Evolutionary conservation across 2,888 invertebrate genomes (phyloP).

Genomic region (Nomada lathburiana): DNA sequence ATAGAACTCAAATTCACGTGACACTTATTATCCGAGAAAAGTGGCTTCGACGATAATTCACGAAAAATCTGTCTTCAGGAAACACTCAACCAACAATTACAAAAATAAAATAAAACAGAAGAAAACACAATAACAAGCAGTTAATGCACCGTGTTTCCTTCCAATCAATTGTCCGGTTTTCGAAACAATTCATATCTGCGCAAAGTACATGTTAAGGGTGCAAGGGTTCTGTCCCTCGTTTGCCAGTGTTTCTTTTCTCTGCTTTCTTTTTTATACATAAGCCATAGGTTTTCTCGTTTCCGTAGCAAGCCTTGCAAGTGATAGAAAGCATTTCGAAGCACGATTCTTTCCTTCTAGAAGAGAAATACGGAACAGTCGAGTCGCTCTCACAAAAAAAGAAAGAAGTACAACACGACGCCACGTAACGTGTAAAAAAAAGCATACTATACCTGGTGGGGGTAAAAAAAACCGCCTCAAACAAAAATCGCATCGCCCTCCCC

Average conservation of each 20-base stretch:
- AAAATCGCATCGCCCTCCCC: conserved; percentile 72
- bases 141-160: background rate
- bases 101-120: too few species aligned
- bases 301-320: conserved; percentile 3
- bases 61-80: background rate
- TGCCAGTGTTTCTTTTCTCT: background rate
- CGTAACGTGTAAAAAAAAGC: conserved; percentile 66
- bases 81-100: background rate
- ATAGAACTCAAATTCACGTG: too few species aligned
- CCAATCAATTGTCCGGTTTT: background rate
- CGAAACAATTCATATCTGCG: background rate
- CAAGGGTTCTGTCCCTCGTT: conserved; percentile 51
- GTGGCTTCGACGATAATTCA: background rate
- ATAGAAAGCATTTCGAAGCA: conserved; percentile 45
- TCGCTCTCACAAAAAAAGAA: conserved; percentile 50
- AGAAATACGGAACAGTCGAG: conserved; percentile 47
- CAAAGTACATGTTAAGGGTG: conserved; percentile 10
- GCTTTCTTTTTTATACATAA: conserved; percentile 17
- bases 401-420: conserved; percentile 63
- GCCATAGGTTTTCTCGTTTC: conserved; percentile 61
- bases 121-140: background rate
- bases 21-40: too few species aligned
- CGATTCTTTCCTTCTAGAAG: conserved; percentile 35
- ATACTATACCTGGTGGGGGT: conserved; percentile 77
- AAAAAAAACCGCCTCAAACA: conserved; percentile 73